phyloP scores from a whole-genome alignment of 2,888 invertebrate genomes.

The Drosophila gaucha region DNA sequence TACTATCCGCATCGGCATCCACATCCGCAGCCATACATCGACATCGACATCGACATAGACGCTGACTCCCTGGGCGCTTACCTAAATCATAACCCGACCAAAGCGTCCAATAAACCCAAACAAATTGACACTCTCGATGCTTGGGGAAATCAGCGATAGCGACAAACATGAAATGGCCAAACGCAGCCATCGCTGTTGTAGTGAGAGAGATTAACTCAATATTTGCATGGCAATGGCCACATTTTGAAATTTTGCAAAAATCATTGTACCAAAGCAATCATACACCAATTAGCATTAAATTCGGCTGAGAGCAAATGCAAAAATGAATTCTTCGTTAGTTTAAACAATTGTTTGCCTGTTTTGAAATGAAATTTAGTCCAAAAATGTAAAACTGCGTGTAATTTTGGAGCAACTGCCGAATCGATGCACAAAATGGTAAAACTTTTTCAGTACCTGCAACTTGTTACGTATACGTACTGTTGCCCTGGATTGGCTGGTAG shows the following conservation, averaged over 20 bases:
- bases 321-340: conserved; percentile 28
- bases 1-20: conserved; percentile 34
- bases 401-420: conserved; percentile 28
- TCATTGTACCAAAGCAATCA: conserved; percentile 32
- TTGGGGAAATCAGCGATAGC: conserved; percentile 70
- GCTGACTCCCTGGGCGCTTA: conserved; percentile 57
- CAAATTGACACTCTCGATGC: conserved; percentile 74
- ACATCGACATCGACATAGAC: conserved; percentile 12
- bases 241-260: conserved; percentile 10
- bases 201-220: not conserved
- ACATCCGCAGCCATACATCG: conserved; percentile 3
- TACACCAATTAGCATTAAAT: conserved; percentile 42
- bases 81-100: conserved; percentile 69
- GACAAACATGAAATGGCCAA: conserved; percentile 52
- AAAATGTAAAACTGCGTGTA: conserved; percentile 13
- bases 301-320: not conserved
- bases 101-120: conserved; percentile 52
- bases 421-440: conserved; percentile 16
- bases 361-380: conserved; percentile 7
- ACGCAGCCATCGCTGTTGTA: conserved; percentile 10
- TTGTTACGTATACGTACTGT: conserved; percentile 29
- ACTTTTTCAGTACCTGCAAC: not conserved
- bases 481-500: not conserved
- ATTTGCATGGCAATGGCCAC: not conserved
- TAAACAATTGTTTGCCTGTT: conserved; percentile 25